Evolutionary conservation across 2,113 vertebrate genomes (phyloP), one percentile per base, ranked within the genome.

Genomic region (Heterotis niloticus): DNA sequence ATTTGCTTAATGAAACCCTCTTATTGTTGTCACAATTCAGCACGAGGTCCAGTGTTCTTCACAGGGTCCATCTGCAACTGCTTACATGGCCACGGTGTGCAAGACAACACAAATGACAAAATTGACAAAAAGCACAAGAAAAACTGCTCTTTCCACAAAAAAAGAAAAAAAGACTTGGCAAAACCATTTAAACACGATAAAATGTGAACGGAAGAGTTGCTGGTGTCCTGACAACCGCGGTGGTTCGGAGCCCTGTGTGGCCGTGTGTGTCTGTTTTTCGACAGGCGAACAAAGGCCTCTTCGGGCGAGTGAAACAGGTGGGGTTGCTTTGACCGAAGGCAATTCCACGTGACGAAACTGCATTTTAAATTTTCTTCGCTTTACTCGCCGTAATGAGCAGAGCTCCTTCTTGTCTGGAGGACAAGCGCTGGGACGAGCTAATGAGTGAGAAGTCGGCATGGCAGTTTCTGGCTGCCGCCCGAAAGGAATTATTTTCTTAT

Each of bases 401-500:
- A 81, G 77, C 29, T 80, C 29, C 77, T 64, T 80, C 67, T 66
- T 79, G 71, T 83, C 56, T 81, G 80, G 67, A 82, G 75, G 64
- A 79, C 72, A 81, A 80, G 79, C 68, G 82, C 84, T 87, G 77
- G 84, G 85, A 11, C 72, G 76, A 72, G 72, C 73, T 83, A 89
- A 88, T 84, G 85, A 87, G 82, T 80, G 77, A 84, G 72, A 78
- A 75, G 9, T 72, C 82, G 44, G 67, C n/a, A 59, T 81, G 64
- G 67, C 57, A 85, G 82, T 78, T 79, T 84, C 34, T 75, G 83
- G 80, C 83, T 83, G 79, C 65, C 18, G 87, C 83, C 54, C 71
- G 23, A 83, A 90, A 88, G 86, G 85, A 88, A 92, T 92, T 89
- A 89, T 79, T 83, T 83, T 66, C 86, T 91, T 90, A 90, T 92